Evolutionary conservation across 2,113 vertebrate genomes (phyloP).

Genomic region (Grus americana): DNA sequence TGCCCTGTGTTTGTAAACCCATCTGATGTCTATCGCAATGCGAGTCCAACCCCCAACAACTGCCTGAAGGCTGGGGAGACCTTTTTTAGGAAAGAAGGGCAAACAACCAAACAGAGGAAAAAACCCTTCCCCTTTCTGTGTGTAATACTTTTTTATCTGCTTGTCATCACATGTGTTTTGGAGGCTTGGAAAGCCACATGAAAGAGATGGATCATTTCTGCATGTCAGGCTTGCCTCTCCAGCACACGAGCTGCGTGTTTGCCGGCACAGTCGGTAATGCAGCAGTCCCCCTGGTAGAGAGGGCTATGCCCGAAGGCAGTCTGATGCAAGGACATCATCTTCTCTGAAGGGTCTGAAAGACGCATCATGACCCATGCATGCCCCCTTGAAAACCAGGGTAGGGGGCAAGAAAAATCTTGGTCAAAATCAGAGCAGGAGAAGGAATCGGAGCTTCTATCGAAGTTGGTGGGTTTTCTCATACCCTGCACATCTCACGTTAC

Average conservation of each 20-base stretch:
- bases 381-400: neutral
- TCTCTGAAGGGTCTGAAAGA: neutral
- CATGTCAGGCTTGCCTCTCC: neutral
- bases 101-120: neutral
- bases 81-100: neutral
- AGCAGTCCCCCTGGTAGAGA: neutral
- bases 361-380: neutral
- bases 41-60: accelerated
- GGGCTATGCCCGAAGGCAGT: accelerated
- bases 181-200: neutral
- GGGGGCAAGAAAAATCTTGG: neutral
- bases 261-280: accelerated
- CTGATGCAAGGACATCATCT: neutral
- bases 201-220: neutral
- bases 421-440: neutral
- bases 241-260: neutral
- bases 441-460: neutral
- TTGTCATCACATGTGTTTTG: neutral
- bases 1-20: neutral
- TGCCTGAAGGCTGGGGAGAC: neutral
- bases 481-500: neutral
- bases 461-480: neutral
- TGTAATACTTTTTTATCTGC: neutral
- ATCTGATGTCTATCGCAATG: accelerated
- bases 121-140: neutral